Evolutionary conservation across 2,113 vertebrate genomes (phyloP).

Genomic region (Tachuris rubrigastra): DNA sequence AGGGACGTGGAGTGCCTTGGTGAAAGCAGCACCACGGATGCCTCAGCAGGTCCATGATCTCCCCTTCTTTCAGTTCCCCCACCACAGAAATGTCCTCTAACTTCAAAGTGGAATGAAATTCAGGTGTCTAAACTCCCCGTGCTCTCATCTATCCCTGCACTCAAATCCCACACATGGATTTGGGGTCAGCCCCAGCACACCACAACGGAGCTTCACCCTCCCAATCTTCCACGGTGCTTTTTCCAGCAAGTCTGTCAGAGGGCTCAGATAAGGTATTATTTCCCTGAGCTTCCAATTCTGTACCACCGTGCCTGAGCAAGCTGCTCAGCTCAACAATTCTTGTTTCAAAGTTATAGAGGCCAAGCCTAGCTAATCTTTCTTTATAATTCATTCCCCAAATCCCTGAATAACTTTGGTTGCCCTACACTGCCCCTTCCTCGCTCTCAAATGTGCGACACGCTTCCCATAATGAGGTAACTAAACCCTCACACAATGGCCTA

Average conservation of each 20-base stretch:
- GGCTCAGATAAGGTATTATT: not conserved
- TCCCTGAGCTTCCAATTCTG: slow-evolving; percentile 12
- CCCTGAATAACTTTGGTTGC: slow-evolving; percentile 46
- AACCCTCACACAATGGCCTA: slow-evolving; percentile 31
- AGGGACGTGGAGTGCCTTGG: not conserved
- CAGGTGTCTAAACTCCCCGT: not conserved
- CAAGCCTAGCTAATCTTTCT: slow-evolving; percentile 55
- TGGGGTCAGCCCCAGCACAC: not conserved
- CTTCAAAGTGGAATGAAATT: not conserved
- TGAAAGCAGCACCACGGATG: not conserved
- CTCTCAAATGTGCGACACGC: not conserved
- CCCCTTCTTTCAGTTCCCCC: not conserved
- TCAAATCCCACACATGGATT: not conserved
- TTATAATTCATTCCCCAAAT: slow-evolving; percentile 53
- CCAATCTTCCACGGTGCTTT: not conserved
- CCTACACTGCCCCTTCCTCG: not conserved
- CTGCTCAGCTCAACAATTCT: slow-evolving; percentile 33
- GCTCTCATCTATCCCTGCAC: not conserved
- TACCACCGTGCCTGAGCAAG: not conserved
- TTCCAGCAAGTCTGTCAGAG: not conserved
- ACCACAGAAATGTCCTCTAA: not conserved
- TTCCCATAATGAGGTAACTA: slow-evolving; percentile 26
- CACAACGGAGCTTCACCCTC: fast-evolving
- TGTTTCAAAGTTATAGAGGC: slow-evolving; percentile 38
- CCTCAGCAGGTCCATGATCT: not conserved